Conservation (phyloP, 2,888 invertebrate species). For the Muschampia plurimacula region DNA sequence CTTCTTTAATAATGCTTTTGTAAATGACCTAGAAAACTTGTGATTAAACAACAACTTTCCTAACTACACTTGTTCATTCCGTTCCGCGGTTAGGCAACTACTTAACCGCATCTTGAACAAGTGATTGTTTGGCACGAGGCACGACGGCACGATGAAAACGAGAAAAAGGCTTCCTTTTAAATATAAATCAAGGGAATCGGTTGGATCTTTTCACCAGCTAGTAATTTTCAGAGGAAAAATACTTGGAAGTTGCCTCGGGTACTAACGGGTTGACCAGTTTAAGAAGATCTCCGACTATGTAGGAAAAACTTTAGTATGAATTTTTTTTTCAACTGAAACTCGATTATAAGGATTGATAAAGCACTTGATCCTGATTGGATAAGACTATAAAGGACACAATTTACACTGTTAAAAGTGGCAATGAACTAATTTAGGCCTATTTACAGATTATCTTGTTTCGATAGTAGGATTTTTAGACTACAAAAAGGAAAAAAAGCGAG, state of each 20-base stretch:
- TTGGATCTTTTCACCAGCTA: conserved; percentile 19
- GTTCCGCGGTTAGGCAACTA: not conserved
- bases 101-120: conserved; percentile 3
- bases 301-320: not conserved
- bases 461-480: not conserved
- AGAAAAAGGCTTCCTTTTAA: conserved; percentile 3
- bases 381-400: not conserved
- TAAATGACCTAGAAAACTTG: not conserved
- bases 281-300: not conserved
- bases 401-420: too few species aligned
- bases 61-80: not conserved
- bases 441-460: not conserved
- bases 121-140: not conserved
- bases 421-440: too few species aligned
- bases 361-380: not conserved
- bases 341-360: not conserved
- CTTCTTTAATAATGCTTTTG: not conserved
- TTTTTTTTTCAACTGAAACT: not conserved
- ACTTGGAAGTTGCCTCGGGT: conserved; percentile 10
- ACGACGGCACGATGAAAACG: not conserved
- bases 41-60: not conserved
- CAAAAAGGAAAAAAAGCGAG: too few species aligned
- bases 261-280: not conserved
- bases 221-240: conserved; percentile 21
- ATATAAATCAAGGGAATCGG: conserved; percentile 19